phyloP scores from a whole-genome alignment of 2,113 vertebrate species.

The Platycercus adscitus region DNA sequence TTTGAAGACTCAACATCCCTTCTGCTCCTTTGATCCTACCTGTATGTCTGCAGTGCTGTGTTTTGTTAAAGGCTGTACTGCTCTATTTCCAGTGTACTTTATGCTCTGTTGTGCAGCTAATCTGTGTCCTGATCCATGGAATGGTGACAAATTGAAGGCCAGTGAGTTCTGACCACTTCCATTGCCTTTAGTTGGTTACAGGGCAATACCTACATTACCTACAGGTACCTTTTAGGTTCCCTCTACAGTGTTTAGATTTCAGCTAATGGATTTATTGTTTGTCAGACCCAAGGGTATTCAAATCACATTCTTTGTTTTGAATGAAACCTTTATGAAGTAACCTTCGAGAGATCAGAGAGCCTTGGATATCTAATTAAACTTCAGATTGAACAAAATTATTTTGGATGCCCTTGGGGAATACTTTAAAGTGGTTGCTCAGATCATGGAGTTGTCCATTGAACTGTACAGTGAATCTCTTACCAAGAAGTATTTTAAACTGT shows the following conservation, averaged over 20 bases:
- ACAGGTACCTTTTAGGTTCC: not conserved
- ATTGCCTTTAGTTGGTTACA: not conserved
- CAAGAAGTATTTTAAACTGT: not conserved
- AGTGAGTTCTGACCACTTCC: not conserved
- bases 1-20: slow-evolving; percentile 2
- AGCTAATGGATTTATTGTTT: slow-evolving; percentile 14
- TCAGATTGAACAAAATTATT: slow-evolving; percentile 48
- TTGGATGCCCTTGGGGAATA: slow-evolving; percentile 35
- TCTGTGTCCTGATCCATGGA: not conserved
- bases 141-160: not conserved
- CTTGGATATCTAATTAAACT: slow-evolving; percentile 45
- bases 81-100: not conserved
- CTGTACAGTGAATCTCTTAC: not conserved
- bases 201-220: not conserved
- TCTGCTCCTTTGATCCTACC: not conserved
- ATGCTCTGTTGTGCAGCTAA: not conserved
- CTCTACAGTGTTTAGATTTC: not conserved
- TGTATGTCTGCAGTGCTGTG: not conserved
- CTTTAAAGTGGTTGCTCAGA: slow-evolving; percentile 68
- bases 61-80: not conserved
- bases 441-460: slow-evolving; percentile 61
- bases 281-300: slow-evolving; percentile 34
- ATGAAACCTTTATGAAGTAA: slow-evolving; percentile 39
- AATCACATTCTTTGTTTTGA: slow-evolving; percentile 17
- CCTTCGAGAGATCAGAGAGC: slow-evolving; percentile 48